Evolutionary conservation across 23 tunicate species (phyloP), one percentile per base, ranked within the genome.

Genomic region (Diplosoma virens): DNA sequence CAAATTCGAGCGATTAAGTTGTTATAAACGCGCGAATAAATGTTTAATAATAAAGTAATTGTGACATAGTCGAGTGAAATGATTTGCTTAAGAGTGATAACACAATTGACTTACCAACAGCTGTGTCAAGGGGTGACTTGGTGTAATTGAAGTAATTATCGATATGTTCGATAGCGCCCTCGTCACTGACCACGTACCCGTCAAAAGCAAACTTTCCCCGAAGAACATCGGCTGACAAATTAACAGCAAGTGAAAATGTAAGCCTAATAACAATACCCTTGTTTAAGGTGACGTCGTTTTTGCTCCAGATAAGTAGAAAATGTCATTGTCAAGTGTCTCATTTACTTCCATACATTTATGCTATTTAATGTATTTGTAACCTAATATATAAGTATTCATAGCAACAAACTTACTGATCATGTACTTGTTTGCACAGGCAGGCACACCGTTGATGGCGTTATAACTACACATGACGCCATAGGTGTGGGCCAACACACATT

Each of bases 391-490:
- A n/a, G n/a, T n/a, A n/a, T n/a, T n/a, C n/a, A n/a, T n/a, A n/a
- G n/a, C n/a, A 7, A 41, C 9, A 4, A 56, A 21, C 75, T 68
- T 22, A 68, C 75, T 41, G 25, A 68, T 68, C 75, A 37, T 68
- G 6, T 9, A 3, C 25, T 82, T 79, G 75, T 90, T 90, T 35
- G 97, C 97, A 54, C 97, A 90, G 3, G 97, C 80, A 7, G 97
- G 97, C 0, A 90, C 90, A 17, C 97, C 97, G 53, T 90, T 90
- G 65, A 90, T 90, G 30, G 97, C 97, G 71, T 90, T 90, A 73
- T 90, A 90, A 37, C 97, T 90, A 85, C 97, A 90, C 97, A 90
- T 90, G 22, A 90, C 90, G 4, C 87, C 97, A 20, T 79, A 47
- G 3, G 97, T 84, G 7, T 83, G 82, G 18, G 90, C 82, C 22